Evolutionary conservation across 2,888 invertebrate genomes (phyloP), one percentile per base, ranked within the genome.

Genomic region (Punctoribates punctum): DNA sequence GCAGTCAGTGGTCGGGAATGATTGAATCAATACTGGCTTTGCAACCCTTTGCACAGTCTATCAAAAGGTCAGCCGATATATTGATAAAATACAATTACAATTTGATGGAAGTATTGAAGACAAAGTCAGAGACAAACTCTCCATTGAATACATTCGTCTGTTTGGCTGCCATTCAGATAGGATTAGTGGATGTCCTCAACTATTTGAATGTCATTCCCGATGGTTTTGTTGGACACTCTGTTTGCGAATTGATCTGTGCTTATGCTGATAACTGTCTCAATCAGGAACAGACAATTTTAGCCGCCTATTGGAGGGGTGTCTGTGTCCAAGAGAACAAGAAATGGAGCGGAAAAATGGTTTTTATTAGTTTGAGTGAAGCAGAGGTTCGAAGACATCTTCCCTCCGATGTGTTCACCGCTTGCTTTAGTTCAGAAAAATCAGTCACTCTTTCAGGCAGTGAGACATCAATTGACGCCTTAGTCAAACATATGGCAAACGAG

Each of bases 401-500:
- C 23, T 88, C 88, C 81, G 90, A 94, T 15, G 96, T 95, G 54
- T 95, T 51, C 17, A 29, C 38, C 13, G 96, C 96, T 72, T 99
- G 98, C 84, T 95, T 98, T 86, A 99, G 99, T 85, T 90, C 95
- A 78, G 87, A 86, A 78, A 96, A 98, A 84, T 95, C 93, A 81
- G 95, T 97, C 15, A 96, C 96, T 15, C 86, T 98, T 79, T 97
- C 97, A 5, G 98, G 97, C 0, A 93, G 94, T 0, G 88, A 88
- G 51, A 87, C n/a, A n/a, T n/a, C n/a, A n/a, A n/a, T n/a, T n/a
- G n/a, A 86, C 0, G 87, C 89, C 0, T 86, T 94, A 15, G 85
- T 87, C 48, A 87, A 87, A 80, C 89, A 94, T 82, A 34, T 8
- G 3, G 8, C 3, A 5, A 8, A 8, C 8, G 34, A 34, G 34